These are phyloP conservation scores for Drosophila ironensis DNA, from an alignment of 1,140 invertebrate species.

Conservation along the genomic window DNA sequence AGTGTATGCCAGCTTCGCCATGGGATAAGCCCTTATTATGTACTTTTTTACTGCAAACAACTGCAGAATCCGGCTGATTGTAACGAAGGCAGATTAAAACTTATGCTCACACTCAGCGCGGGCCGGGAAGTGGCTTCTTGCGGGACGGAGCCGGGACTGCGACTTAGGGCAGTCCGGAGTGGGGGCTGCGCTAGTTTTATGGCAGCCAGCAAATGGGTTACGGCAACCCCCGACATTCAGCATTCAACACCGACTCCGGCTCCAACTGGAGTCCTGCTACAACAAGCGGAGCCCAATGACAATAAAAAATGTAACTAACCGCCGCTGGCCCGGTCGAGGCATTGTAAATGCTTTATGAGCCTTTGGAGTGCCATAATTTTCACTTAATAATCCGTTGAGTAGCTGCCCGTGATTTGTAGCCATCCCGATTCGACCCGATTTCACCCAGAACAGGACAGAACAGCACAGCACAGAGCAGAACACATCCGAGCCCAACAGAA, in stretches of 20 bases:
- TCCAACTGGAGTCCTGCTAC: no score
- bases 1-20: constrained; percentile 12
- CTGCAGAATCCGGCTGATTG: constrained; percentile 56
- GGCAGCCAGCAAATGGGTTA: constrained; percentile 71
- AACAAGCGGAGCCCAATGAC: constrained; percentile 55
- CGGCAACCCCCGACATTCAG: constrained; percentile 20
- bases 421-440: constrained; percentile 42
- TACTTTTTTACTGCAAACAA: constrained; percentile 26
- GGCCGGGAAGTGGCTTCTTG: constrained; percentile 4
- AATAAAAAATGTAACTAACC: constrained; percentile 79
- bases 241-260: constrained; percentile 1
- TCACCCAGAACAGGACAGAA: not conserved
- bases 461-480: constrained; percentile 28
- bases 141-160: constrained; percentile 18
- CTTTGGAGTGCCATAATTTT: constrained; percentile 80
- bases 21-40: not conserved
- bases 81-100: constrained; percentile 78
- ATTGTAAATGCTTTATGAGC: constrained; percentile 80
- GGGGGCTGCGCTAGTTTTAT: constrained; percentile 77
- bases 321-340: constrained; percentile 39
- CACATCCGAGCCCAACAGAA: not conserved
- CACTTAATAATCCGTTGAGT: constrained; percentile 81
- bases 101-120: constrained; percentile 65
- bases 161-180: constrained; percentile 54
- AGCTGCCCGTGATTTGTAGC: constrained; percentile 73